Conservation (phyloP, 2,888 invertebrate species). For the Leptinotarsa tumamoca region DNA sequence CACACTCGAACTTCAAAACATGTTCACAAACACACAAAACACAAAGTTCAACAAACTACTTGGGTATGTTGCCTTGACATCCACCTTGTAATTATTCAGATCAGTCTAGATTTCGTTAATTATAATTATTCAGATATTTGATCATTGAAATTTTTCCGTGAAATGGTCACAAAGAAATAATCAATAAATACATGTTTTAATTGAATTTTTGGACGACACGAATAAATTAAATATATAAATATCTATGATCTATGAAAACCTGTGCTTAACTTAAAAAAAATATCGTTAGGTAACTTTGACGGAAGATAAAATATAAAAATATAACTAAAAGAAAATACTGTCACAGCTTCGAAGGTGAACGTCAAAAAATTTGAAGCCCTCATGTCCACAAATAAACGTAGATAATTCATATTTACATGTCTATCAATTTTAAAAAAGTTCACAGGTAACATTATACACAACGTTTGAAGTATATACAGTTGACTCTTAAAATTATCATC, state of each 20-base stretch:
- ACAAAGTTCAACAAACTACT: too few relatives aligned
- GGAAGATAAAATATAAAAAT: conserved; percentile 32
- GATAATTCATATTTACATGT: background rate
- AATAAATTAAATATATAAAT: conserved; percentile 33
- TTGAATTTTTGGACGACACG: conserved; percentile 19
- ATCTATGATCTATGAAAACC: conserved; percentile 13
- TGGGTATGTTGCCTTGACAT: too few relatives aligned
- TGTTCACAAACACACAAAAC: too few relatives aligned
- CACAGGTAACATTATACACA: conserved; percentile 4
- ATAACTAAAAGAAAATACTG: conserved; percentile 31
- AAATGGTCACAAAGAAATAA: background rate
- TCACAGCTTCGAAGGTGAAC: background rate
- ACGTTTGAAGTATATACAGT: conserved; percentile 7
- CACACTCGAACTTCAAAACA: too few relatives aligned
- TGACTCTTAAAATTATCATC: conserved; percentile 4
- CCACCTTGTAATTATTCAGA: too few relatives aligned
- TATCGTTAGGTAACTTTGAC: conserved; percentile 18
- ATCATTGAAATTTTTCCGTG: background rate
- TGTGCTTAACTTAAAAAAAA: conserved; percentile 9
- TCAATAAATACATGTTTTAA: conserved; percentile 16
- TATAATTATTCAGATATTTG: too few relatives aligned
- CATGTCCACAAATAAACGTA: background rate
- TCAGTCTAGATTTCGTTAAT: too few relatives aligned
- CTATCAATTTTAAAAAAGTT: conserved; percentile 10
- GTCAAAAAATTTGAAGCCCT: background rate